A percentile compares a stretch with the other conserved stretches of the same genome.
These are phyloP conservation scores for Sitobion miscanthi DNA, from an alignment of 1,140 invertebrate genomes.

Conservation along the genomic window DNA sequence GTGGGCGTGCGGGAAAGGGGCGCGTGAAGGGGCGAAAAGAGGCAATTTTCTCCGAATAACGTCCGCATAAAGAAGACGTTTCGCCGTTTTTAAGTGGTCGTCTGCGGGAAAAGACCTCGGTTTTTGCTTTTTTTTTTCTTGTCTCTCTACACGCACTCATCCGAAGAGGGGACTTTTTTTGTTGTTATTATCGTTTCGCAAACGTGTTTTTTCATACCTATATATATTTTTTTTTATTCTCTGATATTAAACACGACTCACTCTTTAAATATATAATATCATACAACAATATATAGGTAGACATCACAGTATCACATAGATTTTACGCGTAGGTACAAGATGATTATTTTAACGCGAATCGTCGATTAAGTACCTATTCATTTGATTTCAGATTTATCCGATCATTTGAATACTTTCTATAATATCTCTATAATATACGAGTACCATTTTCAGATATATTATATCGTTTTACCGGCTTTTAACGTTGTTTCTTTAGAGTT, in stretches of 20 bases:
- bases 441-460: background rate
- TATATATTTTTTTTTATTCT: background rate
- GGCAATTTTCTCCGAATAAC: conserved; percentile 21
- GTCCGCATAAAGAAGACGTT: conserved; percentile 49
- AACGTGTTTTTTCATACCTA: background rate
- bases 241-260: conserved; percentile 26
- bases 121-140: background rate
- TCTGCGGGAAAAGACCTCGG: conserved; percentile 27
- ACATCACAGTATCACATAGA: background rate
- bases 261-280: background rate
- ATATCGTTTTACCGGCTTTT: background rate
- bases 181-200: background rate
- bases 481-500: background rate
- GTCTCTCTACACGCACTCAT: background rate
- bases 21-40: background rate
- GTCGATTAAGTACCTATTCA: background rate
- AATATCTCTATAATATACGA: background rate
- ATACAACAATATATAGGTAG: background rate
- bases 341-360: background rate
- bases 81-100: conserved; percentile 40
- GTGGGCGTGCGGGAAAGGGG: background rate
- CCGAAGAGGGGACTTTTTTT: conserved; percentile 35
- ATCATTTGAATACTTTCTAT: background rate
- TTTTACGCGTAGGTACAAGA: background rate
- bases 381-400: background rate